Evolutionary conservation across 2,113 vertebrate species (phyloP).

Genomic region (Mystacornis crossleyi): DNA sequence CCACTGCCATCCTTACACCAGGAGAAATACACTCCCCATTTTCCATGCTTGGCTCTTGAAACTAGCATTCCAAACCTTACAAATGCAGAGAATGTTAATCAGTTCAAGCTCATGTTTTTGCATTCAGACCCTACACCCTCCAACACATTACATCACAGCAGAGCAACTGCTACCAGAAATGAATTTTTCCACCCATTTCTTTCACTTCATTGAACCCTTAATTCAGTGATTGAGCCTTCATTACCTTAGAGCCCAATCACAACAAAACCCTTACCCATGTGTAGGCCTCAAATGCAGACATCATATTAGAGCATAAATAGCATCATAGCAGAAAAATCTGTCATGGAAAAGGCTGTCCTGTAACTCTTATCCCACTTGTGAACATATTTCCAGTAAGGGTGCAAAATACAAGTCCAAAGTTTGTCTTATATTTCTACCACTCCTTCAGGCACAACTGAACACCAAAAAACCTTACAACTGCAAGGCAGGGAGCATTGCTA

Average conservation of each 20-base stretch:
- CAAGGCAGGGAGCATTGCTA: neutral
- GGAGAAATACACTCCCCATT: neutral
- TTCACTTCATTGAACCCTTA: neutral
- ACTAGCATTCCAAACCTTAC: neutral
- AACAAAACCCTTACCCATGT: neutral
- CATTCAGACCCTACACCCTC: neutral
- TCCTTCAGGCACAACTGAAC: neutral
- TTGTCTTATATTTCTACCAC: neutral
- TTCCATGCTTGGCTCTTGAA: neutral
- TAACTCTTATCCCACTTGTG: neutral
- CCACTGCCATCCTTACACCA: neutral
- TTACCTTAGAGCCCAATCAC: neutral
- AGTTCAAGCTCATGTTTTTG: neutral
- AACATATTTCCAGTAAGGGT: neutral
- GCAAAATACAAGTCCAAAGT: neutral
- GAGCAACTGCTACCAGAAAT: neutral
- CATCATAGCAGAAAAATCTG: neutral
- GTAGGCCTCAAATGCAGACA: neutral
- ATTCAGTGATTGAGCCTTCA: neutral
- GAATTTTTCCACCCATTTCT: neutral
- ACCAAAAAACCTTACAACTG: neutral
- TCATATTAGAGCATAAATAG: neutral
- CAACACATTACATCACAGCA: neutral
- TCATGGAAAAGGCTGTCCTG: neutral
- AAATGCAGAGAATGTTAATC: neutral